phyloP scores from a whole-genome alignment of 2,888 invertebrate genomes.

The Dicyrtomina minuta region DNA sequence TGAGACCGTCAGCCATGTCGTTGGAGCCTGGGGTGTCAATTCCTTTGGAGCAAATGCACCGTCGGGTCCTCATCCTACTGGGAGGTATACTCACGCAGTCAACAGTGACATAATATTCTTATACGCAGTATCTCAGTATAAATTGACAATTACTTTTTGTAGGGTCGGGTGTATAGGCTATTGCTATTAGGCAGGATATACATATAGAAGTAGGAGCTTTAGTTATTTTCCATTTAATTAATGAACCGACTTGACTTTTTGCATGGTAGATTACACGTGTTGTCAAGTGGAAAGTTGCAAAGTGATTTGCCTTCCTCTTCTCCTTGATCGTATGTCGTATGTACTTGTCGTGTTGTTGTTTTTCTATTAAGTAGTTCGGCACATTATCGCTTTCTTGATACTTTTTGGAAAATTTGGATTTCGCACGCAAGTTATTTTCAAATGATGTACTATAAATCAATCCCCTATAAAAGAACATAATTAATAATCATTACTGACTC shows the following conservation, averaged over 20 bases:
- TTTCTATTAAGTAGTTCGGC: too few species aligned
- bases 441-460: too few species aligned
- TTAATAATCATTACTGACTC: too few species aligned
- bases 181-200: background rate
- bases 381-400: too few species aligned
- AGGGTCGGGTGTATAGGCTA: background rate
- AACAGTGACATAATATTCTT: background rate
- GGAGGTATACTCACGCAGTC: constrained; percentile 13
- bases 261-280: background rate
- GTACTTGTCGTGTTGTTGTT: too few species aligned
- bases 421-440: too few species aligned
- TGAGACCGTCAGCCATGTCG: constrained; percentile 47
- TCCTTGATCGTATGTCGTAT: too few species aligned
- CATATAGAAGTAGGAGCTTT: background rate
- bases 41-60: constrained; percentile 50
- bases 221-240: background rate
- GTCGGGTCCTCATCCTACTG: constrained; percentile 41
- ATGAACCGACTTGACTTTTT: background rate
- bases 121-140: too few species aligned
- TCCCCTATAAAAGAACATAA: too few species aligned
- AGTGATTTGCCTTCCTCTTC: too few species aligned
- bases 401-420: too few species aligned
- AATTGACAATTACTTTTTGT: background rate
- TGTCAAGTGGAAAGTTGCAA: too few species aligned
- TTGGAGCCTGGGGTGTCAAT: constrained; percentile 48